Evolutionary conservation across 2,797 vertebrate genomes (phyloP).

Genomic region (Austrolebias charrua): DNA sequence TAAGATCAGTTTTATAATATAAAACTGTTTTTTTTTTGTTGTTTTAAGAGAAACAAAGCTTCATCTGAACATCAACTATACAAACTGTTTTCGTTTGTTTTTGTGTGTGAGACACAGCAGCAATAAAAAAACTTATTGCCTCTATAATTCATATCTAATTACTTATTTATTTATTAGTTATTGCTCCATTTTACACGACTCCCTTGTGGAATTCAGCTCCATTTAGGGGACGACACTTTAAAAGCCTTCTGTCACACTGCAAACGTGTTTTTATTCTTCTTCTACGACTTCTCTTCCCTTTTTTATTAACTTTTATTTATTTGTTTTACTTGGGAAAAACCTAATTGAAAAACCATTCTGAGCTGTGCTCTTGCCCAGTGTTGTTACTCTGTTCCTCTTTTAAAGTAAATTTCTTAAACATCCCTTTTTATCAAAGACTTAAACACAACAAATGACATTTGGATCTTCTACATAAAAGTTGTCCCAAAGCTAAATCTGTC

Average conservation of each 20-base stretch:
- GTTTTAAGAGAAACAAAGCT: neutral
- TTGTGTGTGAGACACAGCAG: too few relatives aligned
- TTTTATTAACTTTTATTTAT: too few relatives aligned
- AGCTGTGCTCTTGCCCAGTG: conserved; percentile 27
- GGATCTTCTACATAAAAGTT: conserved; percentile 20
- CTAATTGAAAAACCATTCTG: conserved; percentile 6
- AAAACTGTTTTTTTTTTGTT: conserved; percentile 20
- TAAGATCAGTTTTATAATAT: neutral
- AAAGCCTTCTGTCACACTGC: conserved; percentile 3
- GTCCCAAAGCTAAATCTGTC: neutral
- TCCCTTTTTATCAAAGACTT: conserved; percentile 42
- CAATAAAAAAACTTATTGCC: too few relatives aligned
- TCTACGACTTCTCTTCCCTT: too few relatives aligned
- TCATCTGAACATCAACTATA: neutral
- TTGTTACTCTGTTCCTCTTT: conserved; percentile 35
- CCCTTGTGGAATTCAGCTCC: conserved; percentile 8
- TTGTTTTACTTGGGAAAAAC: too few relatives aligned
- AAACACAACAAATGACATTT: conserved; percentile 43
- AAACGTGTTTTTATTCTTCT: conserved; percentile 34
- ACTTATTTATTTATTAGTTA: too few relatives aligned
- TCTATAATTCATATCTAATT: too few relatives aligned
- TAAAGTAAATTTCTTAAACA: conserved; percentile 45
- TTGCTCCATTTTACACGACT: neutral
- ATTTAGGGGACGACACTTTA: conserved; percentile 16
- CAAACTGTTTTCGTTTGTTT: too few relatives aligned